Base-by-base conservation (phyloP, 2,888 invertebrate genomes). In the Diogma glabrata region DNA sequence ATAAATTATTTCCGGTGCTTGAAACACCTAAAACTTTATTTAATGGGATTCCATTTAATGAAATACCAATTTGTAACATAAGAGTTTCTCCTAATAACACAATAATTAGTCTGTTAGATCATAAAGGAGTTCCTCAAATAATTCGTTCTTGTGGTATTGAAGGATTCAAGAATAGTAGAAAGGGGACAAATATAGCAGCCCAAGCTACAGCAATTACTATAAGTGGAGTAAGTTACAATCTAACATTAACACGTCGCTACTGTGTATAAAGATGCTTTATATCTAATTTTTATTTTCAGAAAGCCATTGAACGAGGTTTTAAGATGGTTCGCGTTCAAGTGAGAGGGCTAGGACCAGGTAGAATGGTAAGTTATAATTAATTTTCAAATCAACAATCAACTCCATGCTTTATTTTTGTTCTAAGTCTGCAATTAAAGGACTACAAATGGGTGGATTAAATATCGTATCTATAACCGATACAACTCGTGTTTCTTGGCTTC, bases 181-280 rank as follows among this genome's bases (percentile, higher is more conserved):
- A 96, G 70, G 95, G 95, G 55, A 96, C 96, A 4, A 95, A 93
- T 65, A 86, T 96, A 61, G 96, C 96, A 33, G 96, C 94, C 2
- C 95, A 97, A 71, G 88, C 94, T 10, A 89, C 94, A 20, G 95
- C 90, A 20, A 81, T 93, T 51, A 80, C 75, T 52, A 71, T 93
- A 59, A 84, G 86, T 57, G 72, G 73, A 53, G 90, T 90, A 73
- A 74, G 78, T 70, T 56, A 54, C n/a, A n/a, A 2, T 9, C 10
- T 47, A 16, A 10, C 7, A 4, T 19, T 19, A 12, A 47, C 16
- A 23, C 4, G 3, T 16, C 20, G 3, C 19, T 9, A 9, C 28
- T 33, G 33, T 52, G 20, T 3, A 43, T 28, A 10, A 17, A 17
- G 12, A n/a, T n/a, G n/a, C n/a, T n/a, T n/a, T n/a, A n/a, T n/a